A percentile compares a stretch with the other conserved stretches of the same genome.
These are phyloP conservation scores for Cylindroiulus punctatus DNA, from an alignment of 2,888 invertebrate species.

Conservation along the genomic window DNA sequence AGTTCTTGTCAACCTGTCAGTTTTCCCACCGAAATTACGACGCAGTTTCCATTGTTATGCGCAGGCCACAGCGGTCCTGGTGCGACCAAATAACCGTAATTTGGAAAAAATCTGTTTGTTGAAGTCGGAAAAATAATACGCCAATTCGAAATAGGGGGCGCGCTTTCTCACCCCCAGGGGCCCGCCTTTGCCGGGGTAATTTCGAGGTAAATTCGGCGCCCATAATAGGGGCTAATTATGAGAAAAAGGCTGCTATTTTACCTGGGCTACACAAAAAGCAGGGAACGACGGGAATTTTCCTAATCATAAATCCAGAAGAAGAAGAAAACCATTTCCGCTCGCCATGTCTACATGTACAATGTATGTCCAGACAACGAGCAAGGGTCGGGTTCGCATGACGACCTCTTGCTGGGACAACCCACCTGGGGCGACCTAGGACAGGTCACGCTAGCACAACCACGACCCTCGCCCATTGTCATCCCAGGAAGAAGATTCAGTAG, in stretches of 20 bases:
- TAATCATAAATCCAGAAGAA: constrained; percentile 1
- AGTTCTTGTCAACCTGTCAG: constrained; percentile 36
- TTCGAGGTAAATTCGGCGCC: too few species aligned
- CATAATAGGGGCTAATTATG: constrained; percentile 27
- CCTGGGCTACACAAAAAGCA: not conserved
- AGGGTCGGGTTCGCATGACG: constrained; percentile 31
- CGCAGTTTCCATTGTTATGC: not conserved
- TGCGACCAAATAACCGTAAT: constrained; percentile 39
- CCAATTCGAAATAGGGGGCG: not conserved
- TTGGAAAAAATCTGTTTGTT: constrained; percentile 28
- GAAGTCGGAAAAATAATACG: not conserved
- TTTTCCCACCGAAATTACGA: constrained; percentile 24
- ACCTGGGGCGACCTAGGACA: constrained; percentile 16
- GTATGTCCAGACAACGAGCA: constrained; percentile 9
- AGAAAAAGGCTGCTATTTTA: not conserved
- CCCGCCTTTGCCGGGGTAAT: too few species aligned
- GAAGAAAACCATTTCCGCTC: constrained; percentile 24
- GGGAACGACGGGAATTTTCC: constrained; percentile 27
- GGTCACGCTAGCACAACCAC: not conserved
- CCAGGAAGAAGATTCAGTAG: not conserved
- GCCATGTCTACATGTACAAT: too few species aligned
- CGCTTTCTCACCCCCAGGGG: not conserved
- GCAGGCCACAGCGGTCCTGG: not conserved
- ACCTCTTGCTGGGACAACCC: not conserved
- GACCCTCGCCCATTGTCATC: constrained; percentile 14